These are phyloP conservation scores for Fragum fragum DNA, from an alignment of 2,888 invertebrate genomes.

Conservation along the genomic window DNA sequence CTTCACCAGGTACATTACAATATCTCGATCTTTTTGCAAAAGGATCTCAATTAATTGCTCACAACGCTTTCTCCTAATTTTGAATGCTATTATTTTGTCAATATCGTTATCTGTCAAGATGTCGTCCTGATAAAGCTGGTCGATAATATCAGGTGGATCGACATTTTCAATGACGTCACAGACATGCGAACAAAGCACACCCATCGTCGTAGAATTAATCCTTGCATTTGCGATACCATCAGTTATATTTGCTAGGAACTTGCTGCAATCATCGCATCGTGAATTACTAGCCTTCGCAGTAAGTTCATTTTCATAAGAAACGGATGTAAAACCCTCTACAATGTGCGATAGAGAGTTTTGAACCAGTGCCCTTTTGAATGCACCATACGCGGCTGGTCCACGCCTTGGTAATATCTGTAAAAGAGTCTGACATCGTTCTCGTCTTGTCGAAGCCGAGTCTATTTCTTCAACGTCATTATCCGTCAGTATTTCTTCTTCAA, in stretches of 20 bases:
- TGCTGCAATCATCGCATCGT: background rate
- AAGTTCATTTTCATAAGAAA: background rate
- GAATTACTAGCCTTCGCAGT: background rate
- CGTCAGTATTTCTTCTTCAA: constrained; percentile 66
- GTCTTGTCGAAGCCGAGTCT: constrained; percentile 46
- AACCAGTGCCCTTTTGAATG: constrained; percentile 56
- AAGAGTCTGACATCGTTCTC: constrained; percentile 62
- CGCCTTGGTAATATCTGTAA: constrained; percentile 63
- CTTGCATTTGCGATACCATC: background rate
- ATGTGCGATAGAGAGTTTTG: constrained; percentile 39
- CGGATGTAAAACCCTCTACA: constrained; percentile 8
- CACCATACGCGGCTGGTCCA: constrained; percentile 64
- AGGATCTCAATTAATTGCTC: constrained; percentile 42
- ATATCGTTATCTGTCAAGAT: constrained; percentile 58
- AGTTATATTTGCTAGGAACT: background rate
- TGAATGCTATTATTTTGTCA: constrained; percentile 47
- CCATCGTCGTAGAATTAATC: background rate
- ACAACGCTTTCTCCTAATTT: constrained; percentile 61
- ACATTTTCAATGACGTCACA: constrained; percentile 63
- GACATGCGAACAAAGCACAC: constrained; percentile 30
- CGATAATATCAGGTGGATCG: constrained; percentile 65
- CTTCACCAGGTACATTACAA: constrained; percentile 35
- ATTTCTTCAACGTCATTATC: constrained; percentile 68
- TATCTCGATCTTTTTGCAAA: background rate
- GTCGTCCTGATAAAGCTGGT: constrained; percentile 60